Percentiles rank a stretch among this genome's conserved stretches.
Conservation (phyloP, 2,888 invertebrate species). For the Lydus trimaculatus region DNA sequence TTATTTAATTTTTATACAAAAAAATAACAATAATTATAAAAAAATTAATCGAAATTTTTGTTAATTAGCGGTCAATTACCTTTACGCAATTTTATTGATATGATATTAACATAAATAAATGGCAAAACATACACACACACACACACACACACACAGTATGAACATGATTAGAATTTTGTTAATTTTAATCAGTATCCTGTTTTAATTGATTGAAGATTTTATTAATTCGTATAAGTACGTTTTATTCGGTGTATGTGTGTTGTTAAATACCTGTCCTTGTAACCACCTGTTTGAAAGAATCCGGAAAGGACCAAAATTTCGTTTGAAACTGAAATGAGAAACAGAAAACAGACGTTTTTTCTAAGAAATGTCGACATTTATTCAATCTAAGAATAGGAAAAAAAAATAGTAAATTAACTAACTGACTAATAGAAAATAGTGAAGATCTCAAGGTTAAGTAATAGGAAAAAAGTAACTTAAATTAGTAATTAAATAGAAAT, state of each 20-base stretch:
- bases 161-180: neutral
- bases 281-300: constrained; percentile 10
- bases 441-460: neutral
- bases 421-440: neutral
- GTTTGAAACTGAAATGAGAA: neutral
- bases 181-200: neutral
- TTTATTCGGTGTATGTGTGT: neutral
- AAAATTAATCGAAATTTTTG: neutral
- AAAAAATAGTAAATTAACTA: neutral
- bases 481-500: too few species aligned
- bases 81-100: neutral
- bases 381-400: neutral
- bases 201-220: too few species aligned
- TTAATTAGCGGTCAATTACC: neutral
- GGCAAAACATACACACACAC: neutral
- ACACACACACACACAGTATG: too few species aligned
- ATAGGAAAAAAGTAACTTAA: neutral
- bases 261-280: neutral
- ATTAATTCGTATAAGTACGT: constrained; percentile 7
- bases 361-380: neutral
- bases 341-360: neutral
- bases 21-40: neutral
- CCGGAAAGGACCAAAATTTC: constrained; percentile 9
- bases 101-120: neutral
- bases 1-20: too few species aligned